Conservation (phyloP, 1,140 invertebrate genomes). For the Drosophila pseudoananassae region DNA sequence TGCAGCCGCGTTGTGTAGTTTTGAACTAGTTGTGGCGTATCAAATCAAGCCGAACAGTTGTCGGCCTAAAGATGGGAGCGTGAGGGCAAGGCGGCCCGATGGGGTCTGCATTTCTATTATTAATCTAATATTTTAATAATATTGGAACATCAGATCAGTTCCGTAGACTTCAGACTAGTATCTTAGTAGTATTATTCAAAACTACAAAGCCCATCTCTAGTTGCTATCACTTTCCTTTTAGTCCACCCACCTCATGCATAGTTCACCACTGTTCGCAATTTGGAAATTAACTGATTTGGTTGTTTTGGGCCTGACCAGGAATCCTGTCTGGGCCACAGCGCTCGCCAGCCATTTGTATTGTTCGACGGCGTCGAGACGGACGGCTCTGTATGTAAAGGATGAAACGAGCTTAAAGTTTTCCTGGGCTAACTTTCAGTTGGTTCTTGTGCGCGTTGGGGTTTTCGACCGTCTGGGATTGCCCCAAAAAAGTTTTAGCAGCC, state of each 20-base stretch:
- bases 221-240: slow-evolving; percentile 6
- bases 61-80: slow-evolving; percentile 15
- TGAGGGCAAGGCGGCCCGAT: not conserved
- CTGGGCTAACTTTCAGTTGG: slow-evolving; percentile 21
- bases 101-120: too few species aligned
- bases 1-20: slow-evolving; percentile 49
- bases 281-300: slow-evolving; percentile 75
- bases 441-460: slow-evolving; percentile 42
- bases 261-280: slow-evolving; percentile 59
- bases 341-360: slow-evolving; percentile 51
- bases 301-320: slow-evolving; percentile 38
- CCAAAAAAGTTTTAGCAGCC: slow-evolving; percentile 39
- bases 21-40: slow-evolving; percentile 55
- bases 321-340: slow-evolving; percentile 41
- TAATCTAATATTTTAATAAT: too few species aligned
- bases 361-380: slow-evolving; percentile 61
- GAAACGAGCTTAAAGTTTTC: slow-evolving; percentile 69
- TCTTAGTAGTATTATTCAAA: not conserved
- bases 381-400: slow-evolving; percentile 54
- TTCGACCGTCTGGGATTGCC: slow-evolving; percentile 46
- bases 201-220: slow-evolving; percentile 25
- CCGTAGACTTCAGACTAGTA: too few species aligned
- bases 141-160: too few species aligned
- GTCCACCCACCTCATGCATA: slow-evolving; percentile 21
- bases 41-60: slow-evolving; percentile 49